These are phyloP conservation scores for Philonicus albiceps DNA, from an alignment of 2,888 invertebrate genomes.

Conservation along the genomic window DNA sequence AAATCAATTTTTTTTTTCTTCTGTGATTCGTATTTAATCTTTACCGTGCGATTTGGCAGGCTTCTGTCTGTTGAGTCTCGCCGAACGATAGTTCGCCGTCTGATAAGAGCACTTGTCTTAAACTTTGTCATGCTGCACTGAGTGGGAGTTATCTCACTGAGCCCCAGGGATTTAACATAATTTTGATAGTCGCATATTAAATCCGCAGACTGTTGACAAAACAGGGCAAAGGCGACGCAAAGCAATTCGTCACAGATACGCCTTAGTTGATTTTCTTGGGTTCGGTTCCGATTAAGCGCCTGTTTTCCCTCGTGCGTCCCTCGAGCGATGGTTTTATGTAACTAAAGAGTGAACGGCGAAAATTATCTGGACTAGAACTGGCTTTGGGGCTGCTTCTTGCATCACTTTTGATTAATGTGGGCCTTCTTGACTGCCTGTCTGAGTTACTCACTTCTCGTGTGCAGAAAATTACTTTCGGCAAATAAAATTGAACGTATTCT, in stretches of 20 bases:
- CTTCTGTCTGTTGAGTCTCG: background rate
- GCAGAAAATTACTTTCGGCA: background rate
- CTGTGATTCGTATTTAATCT: background rate
- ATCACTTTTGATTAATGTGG: background rate
- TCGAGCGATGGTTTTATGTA: background rate
- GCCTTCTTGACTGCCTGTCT: background rate
- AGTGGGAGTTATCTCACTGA: background rate
- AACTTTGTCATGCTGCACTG: background rate
- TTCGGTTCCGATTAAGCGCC: background rate
- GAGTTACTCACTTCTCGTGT: background rate
- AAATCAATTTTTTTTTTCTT: background rate
- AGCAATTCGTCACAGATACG: background rate
- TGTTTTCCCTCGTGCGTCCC: background rate
- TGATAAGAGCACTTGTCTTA: background rate
- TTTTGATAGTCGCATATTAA: background rate
- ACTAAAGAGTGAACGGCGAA: background rate
- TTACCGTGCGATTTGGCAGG: background rate
- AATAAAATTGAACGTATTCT: background rate
- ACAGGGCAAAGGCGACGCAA: background rate
- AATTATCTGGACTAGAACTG: background rate
- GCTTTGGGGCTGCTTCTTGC: background rate
- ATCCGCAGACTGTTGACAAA: background rate
- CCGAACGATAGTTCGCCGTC: background rate
- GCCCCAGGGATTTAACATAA: background rate
- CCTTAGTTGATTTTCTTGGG: background rate